These are phyloP conservation scores for Chaetodon trifascialis DNA, from an alignment of 2,113 vertebrate species.

Conservation along the genomic window DNA sequence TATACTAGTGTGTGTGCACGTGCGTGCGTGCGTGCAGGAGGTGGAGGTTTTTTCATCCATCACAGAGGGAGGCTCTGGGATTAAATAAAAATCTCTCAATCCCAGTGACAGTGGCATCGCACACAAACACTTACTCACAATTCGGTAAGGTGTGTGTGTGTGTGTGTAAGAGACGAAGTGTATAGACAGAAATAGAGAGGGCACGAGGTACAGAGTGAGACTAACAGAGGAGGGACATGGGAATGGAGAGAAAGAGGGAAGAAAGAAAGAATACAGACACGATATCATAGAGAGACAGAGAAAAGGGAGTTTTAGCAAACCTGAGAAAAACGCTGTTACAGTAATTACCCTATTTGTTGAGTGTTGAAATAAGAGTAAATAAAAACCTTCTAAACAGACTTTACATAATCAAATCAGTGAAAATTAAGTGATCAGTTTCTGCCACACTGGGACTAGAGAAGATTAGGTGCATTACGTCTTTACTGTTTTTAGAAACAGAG, in stretches of 20 bases:
- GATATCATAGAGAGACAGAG: not conserved
- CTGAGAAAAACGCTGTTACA: not conserved
- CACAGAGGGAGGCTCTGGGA: conserved; percentile 62
- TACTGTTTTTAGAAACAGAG: not conserved
- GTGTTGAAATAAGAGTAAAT: not conserved
- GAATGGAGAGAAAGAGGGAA: conserved; percentile 3
- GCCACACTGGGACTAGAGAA: not conserved
- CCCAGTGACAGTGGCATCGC: conserved; percentile 44
- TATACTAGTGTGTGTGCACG: conserved; percentile 34
- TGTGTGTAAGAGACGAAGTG: conserved; percentile 12
- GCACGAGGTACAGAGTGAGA: conserved; percentile 34
- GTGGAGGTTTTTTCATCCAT: conserved; percentile 68
- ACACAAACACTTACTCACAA: conserved; percentile 13
- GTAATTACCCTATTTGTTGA: not conserved
- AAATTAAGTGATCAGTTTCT: conserved; percentile 2
- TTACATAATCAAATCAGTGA: conserved; percentile 6
- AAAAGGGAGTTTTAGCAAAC: not conserved
- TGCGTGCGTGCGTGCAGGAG: not conserved
- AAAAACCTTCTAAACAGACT: not conserved
- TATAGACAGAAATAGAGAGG: conserved; percentile 19
- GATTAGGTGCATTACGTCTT: not conserved
- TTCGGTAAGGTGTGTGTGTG: conserved; percentile 17
- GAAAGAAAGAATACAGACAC: not conserved
- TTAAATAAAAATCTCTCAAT: conserved; percentile 80
- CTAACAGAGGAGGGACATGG: conserved; percentile 24